Base-by-base conservation (phyloP, 2,797 vertebrate species). In the Fistularia tabacaria region DNA sequence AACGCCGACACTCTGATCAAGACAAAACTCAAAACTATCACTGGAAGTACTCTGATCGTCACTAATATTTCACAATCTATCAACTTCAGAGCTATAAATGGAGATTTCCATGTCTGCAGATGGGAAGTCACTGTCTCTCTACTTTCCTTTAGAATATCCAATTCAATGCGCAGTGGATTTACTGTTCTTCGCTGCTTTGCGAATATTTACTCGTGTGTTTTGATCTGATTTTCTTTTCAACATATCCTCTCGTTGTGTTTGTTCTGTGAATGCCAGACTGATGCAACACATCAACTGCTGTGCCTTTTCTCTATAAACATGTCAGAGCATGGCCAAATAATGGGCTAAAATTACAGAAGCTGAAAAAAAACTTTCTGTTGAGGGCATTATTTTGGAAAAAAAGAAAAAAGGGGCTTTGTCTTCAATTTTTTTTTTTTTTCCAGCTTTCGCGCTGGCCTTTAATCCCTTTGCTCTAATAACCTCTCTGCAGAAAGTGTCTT, bases 241-340 rank as follows among this genome's bases (percentile, higher is more conserved):
- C 57, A 73, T 61, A 63, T 73, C 63, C 61, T 64, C 64, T 66
- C 79, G 61, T 77, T 85, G 80, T 86, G 64, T 87, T 83, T 73
- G 77, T 79, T 71, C 63, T 66, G 68, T 76, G 79, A 76, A 86
- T 76, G 79, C 83, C 81, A 78, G 65, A 82, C 79, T 85, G 80
- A 85, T 77, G 81, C 73, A 89, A 87, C 74, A 62, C 64, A 77
- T 57, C 67, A 63, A 67, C 69, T 59, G 59, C 76, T 77, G 73
- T 76, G 74, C 58, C 55, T 71, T 49, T 52, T 68, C 63, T 62
- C 65, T 83, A 82, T 64, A 71, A 80, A 76, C 66, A 73, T 80
- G 66, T 73, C 66, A 74, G 62, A 62, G 58, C 73, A 36, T 55
- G 71, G 62, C 63, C 64, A 83, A 73, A 70, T 79, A 85, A 85